Percentiles rank a stretch among this genome's conserved stretches.
Conservation (phyloP, 2,797 vertebrate species). For the Acestrorhynchus altus region DNA sequence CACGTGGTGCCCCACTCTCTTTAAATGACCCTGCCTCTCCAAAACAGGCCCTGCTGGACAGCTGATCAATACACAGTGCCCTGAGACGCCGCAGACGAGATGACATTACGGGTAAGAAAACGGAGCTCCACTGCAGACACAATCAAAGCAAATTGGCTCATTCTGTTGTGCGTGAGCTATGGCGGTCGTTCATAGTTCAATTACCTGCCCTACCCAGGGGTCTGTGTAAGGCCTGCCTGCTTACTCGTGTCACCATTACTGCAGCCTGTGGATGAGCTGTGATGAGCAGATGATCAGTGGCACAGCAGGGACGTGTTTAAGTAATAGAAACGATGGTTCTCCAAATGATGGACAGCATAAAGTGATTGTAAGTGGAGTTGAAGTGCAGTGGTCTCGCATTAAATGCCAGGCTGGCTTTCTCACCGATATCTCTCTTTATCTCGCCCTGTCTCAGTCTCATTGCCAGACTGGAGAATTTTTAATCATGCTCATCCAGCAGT, state of each 20-base stretch:
- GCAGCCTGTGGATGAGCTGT: neutral
- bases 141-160: conserved; percentile 51
- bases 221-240: conserved; percentile 17
- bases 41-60: conserved; percentile 46
- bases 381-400: conserved; percentile 17
- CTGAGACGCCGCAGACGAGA: conserved; percentile 47
- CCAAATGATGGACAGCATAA: conserved; percentile 6
- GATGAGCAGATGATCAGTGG: conserved; percentile 19
- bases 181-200: conserved; percentile 44
- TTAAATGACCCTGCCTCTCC: conserved; percentile 58
- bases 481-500: conserved; percentile 43
- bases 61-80: conserved; percentile 40
- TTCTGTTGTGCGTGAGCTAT: conserved; percentile 27
- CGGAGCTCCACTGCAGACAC: conserved; percentile 31
- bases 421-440: neutral
- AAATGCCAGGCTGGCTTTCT: neutral
- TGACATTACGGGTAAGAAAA: conserved; percentile 66
- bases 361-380: conserved; percentile 20
- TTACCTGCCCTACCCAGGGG: conserved; percentile 24
- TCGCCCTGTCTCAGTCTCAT: neutral
- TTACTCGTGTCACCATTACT: conserved; percentile 2
- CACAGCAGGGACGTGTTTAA: conserved; percentile 12
- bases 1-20: conserved; percentile 57
- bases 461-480: conserved; percentile 38
- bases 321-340: conserved; percentile 20